Base-by-base conservation (phyloP, 2,888 invertebrate genomes). In the Drosophila meridionalis region DNA sequence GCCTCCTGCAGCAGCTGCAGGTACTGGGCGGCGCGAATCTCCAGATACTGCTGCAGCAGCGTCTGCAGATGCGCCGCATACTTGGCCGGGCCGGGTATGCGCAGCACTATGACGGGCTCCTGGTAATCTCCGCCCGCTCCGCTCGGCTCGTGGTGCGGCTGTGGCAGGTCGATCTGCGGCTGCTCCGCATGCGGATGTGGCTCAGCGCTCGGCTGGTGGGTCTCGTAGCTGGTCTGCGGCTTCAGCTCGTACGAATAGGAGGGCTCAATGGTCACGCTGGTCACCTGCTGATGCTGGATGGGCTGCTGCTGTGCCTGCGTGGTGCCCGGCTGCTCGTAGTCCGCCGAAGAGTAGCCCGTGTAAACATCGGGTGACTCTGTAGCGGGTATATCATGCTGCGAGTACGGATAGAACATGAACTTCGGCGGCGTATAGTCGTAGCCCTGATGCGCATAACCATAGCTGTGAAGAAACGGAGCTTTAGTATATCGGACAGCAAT, bases 381-480 rank as follows among this genome's bases (percentile, higher is more conserved):
- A 9, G 86, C 69, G 30, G 93, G 92, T 70, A 95, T 95, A 82
- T 96, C 95, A 65, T 95, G 94, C 90, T 96, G 96, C 0, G 96
- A 96, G 90, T 96, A 96, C 5, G 96, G 96, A 87, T 96, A 96
- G 71, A 96, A 94, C 94, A 95, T 94, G 82, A 95, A 95, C 86
- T 94, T 95, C 12, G 94, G 94, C 40, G 92, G 92, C n/a, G 92
- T 89, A 69, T 93, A 93, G 20, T 92, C 90, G 69, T 93, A 93
- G 28, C 92, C 91, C 57, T 87, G 81, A 68, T 91, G 82, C 2
- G 91, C 84, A 70, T 93, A 93, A 28, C 93, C 93, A 74, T 93
- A 93, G 0, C 93, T 93, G 69, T 34, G 78, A n/a, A 47, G 8
- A 36, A n/a, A 14, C 38, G 50, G 7, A 34, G 40, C 0, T n/a